Conservation (phyloP, 2,888 invertebrate genomes). For the Matsumyia berberina region DNA sequence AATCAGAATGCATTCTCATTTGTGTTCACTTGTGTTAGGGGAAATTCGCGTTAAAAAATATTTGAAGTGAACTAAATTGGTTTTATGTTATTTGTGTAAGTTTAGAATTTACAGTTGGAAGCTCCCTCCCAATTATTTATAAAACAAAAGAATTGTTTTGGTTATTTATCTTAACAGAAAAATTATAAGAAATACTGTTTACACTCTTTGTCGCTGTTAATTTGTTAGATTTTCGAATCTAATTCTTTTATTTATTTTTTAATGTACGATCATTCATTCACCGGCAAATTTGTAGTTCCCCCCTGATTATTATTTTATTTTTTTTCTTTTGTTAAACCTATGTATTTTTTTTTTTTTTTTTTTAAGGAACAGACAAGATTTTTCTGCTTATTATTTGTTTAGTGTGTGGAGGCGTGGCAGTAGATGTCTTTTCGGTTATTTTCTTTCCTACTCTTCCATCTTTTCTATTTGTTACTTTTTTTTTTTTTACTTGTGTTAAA, state of each 20-base stretch:
- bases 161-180: conserved; percentile 15
- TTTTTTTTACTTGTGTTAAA: conserved; percentile 42
- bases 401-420: conserved; percentile 66
- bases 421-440: conserved; percentile 46
- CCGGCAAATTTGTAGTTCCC: conserved; percentile 62
- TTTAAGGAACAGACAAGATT: conserved; percentile 70
- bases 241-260: conserved; percentile 6
- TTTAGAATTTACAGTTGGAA: conserved; percentile 28
- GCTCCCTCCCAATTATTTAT: conserved; percentile 36
- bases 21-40: neutral
- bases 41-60: conserved; percentile 1
- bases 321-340: conserved; percentile 50
- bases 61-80: conserved; percentile 21
- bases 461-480: conserved; percentile 28
- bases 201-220: conserved; percentile 40
- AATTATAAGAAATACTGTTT: conserved; percentile 60
- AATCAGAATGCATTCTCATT: conserved; percentile 1
- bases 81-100: conserved; percentile 4
- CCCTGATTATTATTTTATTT: conserved; percentile 59
- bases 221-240: conserved; percentile 27
- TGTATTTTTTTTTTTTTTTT: conserved; percentile 41
- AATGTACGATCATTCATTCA: conserved; percentile 38
- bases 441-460: conserved; percentile 22
- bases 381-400: conserved; percentile 39
- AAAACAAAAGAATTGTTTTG: conserved; percentile 22